A percentile compares a stretch with the other conserved stretches of the same genome.
These are phyloP conservation scores for Sebastes minor DNA, from an alignment of 2,797 vertebrate species.

Conservation along the genomic window DNA sequence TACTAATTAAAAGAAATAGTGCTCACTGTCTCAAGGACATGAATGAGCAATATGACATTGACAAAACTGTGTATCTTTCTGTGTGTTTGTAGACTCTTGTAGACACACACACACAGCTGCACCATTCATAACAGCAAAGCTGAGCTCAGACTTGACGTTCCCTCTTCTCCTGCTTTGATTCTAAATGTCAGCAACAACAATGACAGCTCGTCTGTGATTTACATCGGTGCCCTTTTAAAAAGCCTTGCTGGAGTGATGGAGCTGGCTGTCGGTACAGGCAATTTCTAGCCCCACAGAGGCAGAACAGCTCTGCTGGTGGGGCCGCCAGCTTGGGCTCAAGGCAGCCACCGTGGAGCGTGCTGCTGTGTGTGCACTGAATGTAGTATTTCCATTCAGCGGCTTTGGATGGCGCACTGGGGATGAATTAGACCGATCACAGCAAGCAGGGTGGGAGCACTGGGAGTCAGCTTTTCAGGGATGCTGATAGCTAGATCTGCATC, in stretches of 20 bases:
- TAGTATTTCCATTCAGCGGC: conserved; percentile 19
- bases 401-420: conserved; percentile 18
- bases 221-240: conserved; percentile 75
- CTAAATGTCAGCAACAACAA: conserved; percentile 73
- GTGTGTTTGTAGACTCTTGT: background rate
- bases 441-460: conserved; percentile 24
- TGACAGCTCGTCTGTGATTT: conserved; percentile 66
- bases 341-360: conserved; percentile 7
- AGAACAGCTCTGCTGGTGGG: background rate
- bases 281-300: conserved; percentile 14
- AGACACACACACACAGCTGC: background rate
- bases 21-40: background rate
- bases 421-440: conserved; percentile 1
- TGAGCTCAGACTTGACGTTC: conserved; percentile 23
- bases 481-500: conserved; percentile 32
- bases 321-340: background rate
- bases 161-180: conserved; percentile 48
- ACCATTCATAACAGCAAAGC: conserved; percentile 36
- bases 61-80: background rate
- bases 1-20: conserved; percentile 24
- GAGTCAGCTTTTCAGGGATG: conserved; percentile 39
- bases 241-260: conserved; percentile 61
- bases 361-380: conserved; percentile 11
- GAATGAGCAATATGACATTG: conserved; percentile 5
- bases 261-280: conserved; percentile 48